These are phyloP conservation scores for Ips typographus DNA, from an alignment of 1,140 invertebrate species.

Conservation along the genomic window DNA sequence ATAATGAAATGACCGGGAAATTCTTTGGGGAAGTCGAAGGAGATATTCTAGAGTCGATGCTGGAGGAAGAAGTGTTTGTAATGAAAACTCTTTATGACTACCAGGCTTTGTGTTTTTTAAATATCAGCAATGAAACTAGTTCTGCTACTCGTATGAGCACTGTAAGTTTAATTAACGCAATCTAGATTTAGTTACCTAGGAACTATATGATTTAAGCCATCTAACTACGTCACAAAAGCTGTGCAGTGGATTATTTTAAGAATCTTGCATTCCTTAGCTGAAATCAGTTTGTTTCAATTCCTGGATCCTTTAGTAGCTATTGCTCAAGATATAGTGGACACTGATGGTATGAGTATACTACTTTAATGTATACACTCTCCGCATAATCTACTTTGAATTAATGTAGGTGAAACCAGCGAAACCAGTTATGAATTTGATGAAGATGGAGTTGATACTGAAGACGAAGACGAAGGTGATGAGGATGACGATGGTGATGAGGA, in stretches of 20 bases:
- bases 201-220: slow-evolving; percentile 49
- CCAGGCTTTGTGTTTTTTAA: slow-evolving; percentile 70
- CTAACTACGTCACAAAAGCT: slow-evolving; percentile 44
- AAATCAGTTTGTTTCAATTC: slow-evolving; percentile 49
- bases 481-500: slow-evolving; percentile 47
- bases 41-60: slow-evolving; percentile 75
- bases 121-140: slow-evolving; percentile 11
- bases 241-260: slow-evolving; percentile 51
- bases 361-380: too few species aligned
- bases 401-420: neutral
- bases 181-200: neutral
- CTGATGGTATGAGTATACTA: neutral
- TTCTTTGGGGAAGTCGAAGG: slow-evolving; percentile 87
- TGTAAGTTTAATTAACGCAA: neutral
- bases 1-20: slow-evolving; percentile 62
- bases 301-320: slow-evolving; percentile 35
- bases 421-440: neutral
- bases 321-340: slow-evolving; percentile 26
- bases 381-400: neutral
- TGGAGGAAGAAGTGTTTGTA: slow-evolving; percentile 72
- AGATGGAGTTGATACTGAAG: neutral
- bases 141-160: slow-evolving; percentile 11
- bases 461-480: slow-evolving; percentile 40
- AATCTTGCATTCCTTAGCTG: slow-evolving; percentile 50
- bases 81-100: slow-evolving; percentile 82